Percentiles rank a stretch among this genome's conserved stretches.
phyloP scores from a whole-genome alignment of 2,797 vertebrate genomes.

The Sarcoramphus papa region DNA sequence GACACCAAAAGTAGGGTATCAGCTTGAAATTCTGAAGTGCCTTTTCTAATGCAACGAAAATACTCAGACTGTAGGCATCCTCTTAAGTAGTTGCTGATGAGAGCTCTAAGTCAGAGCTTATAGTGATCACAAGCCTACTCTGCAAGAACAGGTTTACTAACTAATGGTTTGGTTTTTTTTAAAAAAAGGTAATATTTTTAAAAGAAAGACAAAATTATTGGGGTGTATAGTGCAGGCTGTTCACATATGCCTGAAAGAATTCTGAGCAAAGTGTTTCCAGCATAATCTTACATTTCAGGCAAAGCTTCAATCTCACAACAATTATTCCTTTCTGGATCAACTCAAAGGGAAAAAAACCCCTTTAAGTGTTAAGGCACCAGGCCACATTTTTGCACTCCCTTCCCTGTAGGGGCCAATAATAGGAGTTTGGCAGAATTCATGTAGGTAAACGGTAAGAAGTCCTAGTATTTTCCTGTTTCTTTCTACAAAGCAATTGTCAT shows the following conservation, averaged over 20 bases:
- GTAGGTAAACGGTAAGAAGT: neutral
- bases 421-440: neutral
- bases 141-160: neutral
- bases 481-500: neutral
- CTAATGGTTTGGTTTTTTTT: too few relatives aligned
- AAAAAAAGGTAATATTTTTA: neutral
- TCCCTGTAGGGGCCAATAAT: neutral
- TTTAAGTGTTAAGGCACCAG: neutral
- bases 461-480: neutral
- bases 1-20: neutral
- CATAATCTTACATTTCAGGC: neutral
- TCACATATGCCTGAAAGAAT: neutral
- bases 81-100: neutral
- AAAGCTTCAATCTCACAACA: neutral
- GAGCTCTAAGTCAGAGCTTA: neutral
- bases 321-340: neutral
- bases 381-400: neutral
- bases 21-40: neutral
- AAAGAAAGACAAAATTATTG: neutral
- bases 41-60: neutral
- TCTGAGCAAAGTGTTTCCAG: neutral
- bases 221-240: neutral
- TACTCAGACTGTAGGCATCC: neutral
- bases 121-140: neutral
- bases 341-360: neutral